Evolutionary conservation across 2,888 invertebrate genomes (phyloP).

Genomic region (Agrochola macilenta): DNA sequence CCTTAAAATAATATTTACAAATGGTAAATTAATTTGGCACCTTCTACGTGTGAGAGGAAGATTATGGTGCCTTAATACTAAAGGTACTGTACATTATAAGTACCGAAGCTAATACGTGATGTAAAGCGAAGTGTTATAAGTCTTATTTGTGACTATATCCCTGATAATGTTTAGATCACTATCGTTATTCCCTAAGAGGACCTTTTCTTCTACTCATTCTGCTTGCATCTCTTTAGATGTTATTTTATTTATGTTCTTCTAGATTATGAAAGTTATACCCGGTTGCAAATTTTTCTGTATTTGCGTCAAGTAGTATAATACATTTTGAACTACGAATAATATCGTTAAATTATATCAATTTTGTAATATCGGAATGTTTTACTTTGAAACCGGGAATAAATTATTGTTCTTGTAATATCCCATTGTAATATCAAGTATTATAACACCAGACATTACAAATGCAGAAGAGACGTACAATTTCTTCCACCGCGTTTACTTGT

Average conservation of each 20-base stretch:
- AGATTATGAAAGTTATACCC: slow-evolving; percentile 21
- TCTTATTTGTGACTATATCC: slow-evolving; percentile 69
- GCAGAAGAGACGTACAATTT: slow-evolving; percentile 30
- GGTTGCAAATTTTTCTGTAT: not conserved
- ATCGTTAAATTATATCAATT: not conserved
- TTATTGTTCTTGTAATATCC: slow-evolving; percentile 9
- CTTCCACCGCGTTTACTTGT: slow-evolving; percentile 14
- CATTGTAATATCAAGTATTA: slow-evolving; percentile 43
- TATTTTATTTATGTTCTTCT: not conserved
- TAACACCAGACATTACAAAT: slow-evolving; percentile 32
- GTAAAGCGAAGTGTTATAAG: slow-evolving; percentile 67
- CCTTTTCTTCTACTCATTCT: slow-evolving; percentile 8
- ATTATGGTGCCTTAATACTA: slow-evolving; percentile 67
- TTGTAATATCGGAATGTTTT: slow-evolving; percentile 15
- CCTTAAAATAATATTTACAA: slow-evolving; percentile 72
- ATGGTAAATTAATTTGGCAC: slow-evolving; percentile 71
- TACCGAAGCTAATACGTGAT: slow-evolving; percentile 65
- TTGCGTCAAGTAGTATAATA: not conserved
- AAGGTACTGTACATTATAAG: slow-evolving; percentile 59
- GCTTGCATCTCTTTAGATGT: slow-evolving; percentile 5
- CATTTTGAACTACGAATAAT: slow-evolving; percentile 9
- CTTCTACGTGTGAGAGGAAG: slow-evolving; percentile 63
- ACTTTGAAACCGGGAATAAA: slow-evolving; percentile 32
- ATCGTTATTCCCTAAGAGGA: slow-evolving; percentile 45
- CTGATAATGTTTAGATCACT: slow-evolving; percentile 57